Percentiles rank a stretch among this genome's conserved stretches.
These are phyloP conservation scores for Danio kyathit DNA, from an alignment of 2,797 vertebrate genomes.

Conservation along the genomic window DNA sequence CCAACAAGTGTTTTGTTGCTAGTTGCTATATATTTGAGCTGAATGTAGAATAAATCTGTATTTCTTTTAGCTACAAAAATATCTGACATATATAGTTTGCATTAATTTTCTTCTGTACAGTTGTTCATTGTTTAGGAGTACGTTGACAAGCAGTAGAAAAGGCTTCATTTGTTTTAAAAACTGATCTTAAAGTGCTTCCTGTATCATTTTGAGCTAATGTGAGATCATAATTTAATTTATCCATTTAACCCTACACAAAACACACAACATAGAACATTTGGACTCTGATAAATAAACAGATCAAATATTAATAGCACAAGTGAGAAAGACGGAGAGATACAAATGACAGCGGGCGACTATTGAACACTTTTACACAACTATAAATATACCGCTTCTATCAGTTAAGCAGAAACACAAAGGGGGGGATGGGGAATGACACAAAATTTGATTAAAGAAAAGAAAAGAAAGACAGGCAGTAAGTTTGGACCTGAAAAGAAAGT, in stretches of 20 bases:
- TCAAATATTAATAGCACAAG: slow-evolving; percentile 18
- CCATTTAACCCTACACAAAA: slow-evolving; percentile 31
- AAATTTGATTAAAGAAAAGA: neutral
- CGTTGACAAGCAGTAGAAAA: slow-evolving; percentile 29
- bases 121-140: slow-evolving; percentile 19
- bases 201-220: slow-evolving; percentile 30
- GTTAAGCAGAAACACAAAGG: neutral
- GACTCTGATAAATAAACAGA: slow-evolving; percentile 42
- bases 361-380: slow-evolving; percentile 13
- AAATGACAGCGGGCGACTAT: slow-evolving; percentile 21
- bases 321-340: slow-evolving; percentile 24
- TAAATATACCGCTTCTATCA: slow-evolving; percentile 34
- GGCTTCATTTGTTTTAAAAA: slow-evolving; percentile 23
- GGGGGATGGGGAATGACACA: neutral
- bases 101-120: slow-evolving; percentile 21
- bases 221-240: slow-evolving; percentile 8
- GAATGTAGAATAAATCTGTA: neutral
- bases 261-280: slow-evolving; percentile 5
- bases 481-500: neutral
- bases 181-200: slow-evolving; percentile 56
- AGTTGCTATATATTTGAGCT: neutral
- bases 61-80: slow-evolving; percentile 22
- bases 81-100: slow-evolving; percentile 6
- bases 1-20: neutral
- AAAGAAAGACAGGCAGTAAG: neutral